Percentiles rank a stretch among this genome's conserved stretches.
These are phyloP conservation scores for Ceyx margarethae DNA, from an alignment of 2,113 vertebrate genomes.

Conservation along the genomic window DNA sequence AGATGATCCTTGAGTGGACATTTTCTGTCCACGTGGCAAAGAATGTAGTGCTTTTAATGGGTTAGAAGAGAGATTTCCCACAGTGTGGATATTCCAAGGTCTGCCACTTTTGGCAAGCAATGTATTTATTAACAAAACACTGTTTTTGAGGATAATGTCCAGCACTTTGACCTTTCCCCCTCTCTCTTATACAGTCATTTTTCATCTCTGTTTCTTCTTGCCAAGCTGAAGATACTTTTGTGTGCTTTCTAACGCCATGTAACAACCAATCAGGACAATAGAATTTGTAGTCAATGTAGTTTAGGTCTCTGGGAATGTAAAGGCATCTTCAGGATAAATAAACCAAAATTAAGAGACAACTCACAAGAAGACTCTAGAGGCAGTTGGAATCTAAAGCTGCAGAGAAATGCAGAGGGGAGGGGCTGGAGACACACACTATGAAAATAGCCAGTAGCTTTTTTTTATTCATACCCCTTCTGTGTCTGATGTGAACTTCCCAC, in stretches of 20 bases:
- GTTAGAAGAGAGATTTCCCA: not conserved
- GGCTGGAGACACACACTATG: not conserved
- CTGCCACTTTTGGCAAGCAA: not conserved
- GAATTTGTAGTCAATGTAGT: not conserved
- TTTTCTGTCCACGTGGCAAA: not conserved
- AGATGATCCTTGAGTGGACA: not conserved
- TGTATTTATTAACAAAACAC: constrained; percentile 25
- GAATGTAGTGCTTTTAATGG: not conserved
- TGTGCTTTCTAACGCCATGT: not conserved
- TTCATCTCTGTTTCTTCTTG: not conserved
- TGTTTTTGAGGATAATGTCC: not conserved
- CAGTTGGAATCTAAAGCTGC: not conserved
- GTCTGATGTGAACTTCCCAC: not conserved
- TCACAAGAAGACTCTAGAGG: not conserved
- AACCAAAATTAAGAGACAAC: constrained; percentile 7
- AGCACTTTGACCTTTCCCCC: not conserved
- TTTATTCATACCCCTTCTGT: not conserved
- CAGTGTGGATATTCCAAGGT: not conserved
- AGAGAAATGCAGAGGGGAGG: not conserved
- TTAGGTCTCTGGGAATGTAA: not conserved
- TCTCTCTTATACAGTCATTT: not conserved
- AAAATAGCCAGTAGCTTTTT: not conserved
- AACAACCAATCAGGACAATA: not conserved
- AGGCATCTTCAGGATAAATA: constrained; percentile 27
- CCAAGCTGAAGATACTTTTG: not conserved